Conservation (phyloP, 2,888 invertebrate species). For the Furcula furcula region DNA sequence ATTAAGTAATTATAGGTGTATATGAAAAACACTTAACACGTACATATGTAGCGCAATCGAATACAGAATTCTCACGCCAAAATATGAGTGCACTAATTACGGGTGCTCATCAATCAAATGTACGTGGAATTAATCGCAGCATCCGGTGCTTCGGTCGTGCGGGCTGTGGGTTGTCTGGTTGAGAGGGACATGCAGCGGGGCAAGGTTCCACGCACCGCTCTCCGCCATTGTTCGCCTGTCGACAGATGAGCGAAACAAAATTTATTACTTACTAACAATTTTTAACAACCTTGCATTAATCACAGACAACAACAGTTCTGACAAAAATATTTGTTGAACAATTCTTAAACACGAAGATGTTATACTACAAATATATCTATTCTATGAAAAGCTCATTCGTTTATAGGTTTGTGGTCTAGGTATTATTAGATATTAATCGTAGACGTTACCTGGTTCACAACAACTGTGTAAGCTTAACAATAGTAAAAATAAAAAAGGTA, state of each 20-base stretch:
- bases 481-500: no score
- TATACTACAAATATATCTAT: no score
- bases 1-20: conserved; percentile 29
- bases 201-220: conserved; percentile 43
- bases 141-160: conserved; percentile 33
- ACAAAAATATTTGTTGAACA: no score
- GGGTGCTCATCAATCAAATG: conserved; percentile 47
- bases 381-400: no score
- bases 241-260: conserved; percentile 28
- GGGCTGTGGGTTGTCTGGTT: no score
- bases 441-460: no score
- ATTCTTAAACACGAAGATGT: no score
- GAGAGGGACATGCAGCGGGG: conserved; percentile 29
- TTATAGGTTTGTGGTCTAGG: no score
- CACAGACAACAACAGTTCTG: no score
- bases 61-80: conserved; percentile 43
- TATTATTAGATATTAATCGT: no score
- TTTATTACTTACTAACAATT: conserved; percentile 11
- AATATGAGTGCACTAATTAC: conserved; percentile 41
- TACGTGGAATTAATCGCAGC: conserved; percentile 40
- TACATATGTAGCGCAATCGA: conserved; percentile 36
- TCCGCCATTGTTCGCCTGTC: conserved; percentile 39
- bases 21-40: conserved; percentile 35
- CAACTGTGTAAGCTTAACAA: no score
- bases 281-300: conserved; percentile 3